Conservation (phyloP, 2,113 vertebrate species). For the Xenopus laevis region DNA sequence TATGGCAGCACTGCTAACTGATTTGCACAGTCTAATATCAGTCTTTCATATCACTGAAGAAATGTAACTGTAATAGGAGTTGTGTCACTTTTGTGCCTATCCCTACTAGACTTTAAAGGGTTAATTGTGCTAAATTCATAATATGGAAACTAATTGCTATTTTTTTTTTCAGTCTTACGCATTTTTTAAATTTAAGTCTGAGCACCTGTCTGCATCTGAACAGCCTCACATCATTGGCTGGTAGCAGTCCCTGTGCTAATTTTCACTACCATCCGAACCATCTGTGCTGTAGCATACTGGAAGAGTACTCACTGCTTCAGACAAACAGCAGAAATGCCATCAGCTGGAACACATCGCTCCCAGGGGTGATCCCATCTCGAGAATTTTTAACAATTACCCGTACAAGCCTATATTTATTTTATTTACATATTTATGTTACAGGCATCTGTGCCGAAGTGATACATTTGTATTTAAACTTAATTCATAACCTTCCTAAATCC, state of each 20-base stretch:
- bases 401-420: conserved; percentile 7
- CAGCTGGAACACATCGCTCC: conserved; percentile 27
- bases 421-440: background rate
- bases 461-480: background rate
- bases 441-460: background rate
- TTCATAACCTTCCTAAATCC: no score
- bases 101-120: no score
- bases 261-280: conserved; percentile 25
- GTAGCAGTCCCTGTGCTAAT: conserved; percentile 37
- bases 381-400: conserved; percentile 6
- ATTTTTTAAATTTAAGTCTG: conserved; percentile 17
- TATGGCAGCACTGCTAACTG: no score
- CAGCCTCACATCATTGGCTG: conserved; percentile 31
- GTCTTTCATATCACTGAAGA: no score
- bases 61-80: no score
- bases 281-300: conserved; percentile 30
- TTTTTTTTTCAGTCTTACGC: conserved; percentile 18
- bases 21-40: no score
- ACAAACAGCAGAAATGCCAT: conserved; percentile 16
- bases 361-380: conserved; percentile 6
- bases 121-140: background rate
- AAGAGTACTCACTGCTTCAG: conserved; percentile 18
- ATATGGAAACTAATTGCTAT: conserved; percentile 29
- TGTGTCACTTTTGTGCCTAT: no score
- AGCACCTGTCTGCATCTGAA: conserved; percentile 35